phyloP scores from a whole-genome alignment of 2,113 vertebrate genomes.

The Campylomormyrus tamandua region DNA sequence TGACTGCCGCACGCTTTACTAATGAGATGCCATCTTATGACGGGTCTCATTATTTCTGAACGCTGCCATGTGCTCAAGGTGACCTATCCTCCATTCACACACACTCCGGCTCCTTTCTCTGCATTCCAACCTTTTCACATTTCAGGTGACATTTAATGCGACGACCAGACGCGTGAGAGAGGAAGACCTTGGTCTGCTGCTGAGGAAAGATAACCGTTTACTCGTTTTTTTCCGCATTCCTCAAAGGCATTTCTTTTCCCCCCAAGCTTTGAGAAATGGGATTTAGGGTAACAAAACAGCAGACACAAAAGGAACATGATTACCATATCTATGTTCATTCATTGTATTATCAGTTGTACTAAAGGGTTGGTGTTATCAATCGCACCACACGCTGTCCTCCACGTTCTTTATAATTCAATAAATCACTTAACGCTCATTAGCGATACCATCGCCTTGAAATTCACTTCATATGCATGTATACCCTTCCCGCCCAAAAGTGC shows the following conservation, averaged over 20 bases:
- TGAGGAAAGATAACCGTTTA: not conserved
- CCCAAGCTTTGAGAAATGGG: not conserved
- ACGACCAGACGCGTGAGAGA: not conserved
- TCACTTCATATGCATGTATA: not conserved
- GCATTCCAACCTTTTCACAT: not conserved
- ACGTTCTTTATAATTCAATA: slow-evolving; percentile 2
- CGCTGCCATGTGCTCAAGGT: not conserved
- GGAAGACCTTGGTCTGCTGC: not conserved
- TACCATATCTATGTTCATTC: slow-evolving; percentile 18
- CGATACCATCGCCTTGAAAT: not conserved
- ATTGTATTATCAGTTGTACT: slow-evolving; percentile 35
- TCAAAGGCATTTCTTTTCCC: not conserved
- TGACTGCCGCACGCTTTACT: not conserved
- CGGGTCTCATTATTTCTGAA: not conserved
- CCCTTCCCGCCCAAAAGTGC: not conserved
- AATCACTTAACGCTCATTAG: slow-evolving; percentile 19
- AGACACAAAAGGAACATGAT: not conserved
- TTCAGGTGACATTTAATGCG: slow-evolving; percentile 1
- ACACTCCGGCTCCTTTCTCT: not conserved
- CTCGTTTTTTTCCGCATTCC: not conserved
- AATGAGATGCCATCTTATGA: not conserved
- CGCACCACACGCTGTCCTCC: not conserved
- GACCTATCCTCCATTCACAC: not conserved
- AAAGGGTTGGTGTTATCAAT: not conserved
- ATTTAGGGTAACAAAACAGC: not conserved